Percentiles rank a stretch among this genome's conserved stretches.
These are phyloP conservation scores for Oligia latruncula DNA, from an alignment of 2,888 invertebrate species.

Conservation along the genomic window DNA sequence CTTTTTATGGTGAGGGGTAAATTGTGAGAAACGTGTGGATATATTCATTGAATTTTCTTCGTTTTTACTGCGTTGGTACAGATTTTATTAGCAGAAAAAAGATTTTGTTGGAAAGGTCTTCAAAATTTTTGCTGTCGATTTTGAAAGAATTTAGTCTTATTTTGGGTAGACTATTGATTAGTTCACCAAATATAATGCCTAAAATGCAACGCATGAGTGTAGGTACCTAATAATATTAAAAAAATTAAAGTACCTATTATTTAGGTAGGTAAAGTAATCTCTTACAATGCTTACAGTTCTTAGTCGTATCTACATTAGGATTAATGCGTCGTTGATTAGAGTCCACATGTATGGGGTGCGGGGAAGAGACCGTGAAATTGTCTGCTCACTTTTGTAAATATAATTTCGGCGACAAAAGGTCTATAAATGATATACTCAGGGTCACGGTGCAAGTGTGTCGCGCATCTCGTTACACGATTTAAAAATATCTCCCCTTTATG, in stretches of 20 bases:
- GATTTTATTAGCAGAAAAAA: background rate
- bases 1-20: constrained; percentile 84
- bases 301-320: constrained; percentile 75
- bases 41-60: constrained; percentile 14
- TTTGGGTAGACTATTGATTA: background rate
- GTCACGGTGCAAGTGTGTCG: constrained; percentile 84
- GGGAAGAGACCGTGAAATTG: constrained; percentile 90
- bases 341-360: constrained; percentile 85
- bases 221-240: background rate
- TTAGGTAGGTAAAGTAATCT: background rate
- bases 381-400: constrained; percentile 91
- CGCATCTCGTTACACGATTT: constrained; percentile 83
- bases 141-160: background rate
- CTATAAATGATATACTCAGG: constrained; percentile 89
- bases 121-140: background rate
- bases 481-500: constrained; percentile 74
- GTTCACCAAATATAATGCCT: background rate
- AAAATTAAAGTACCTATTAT: background rate
- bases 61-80: background rate
- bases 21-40: constrained; percentile 75
- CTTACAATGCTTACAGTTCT: background rate
- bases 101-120: background rate
- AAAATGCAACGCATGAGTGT: background rate
- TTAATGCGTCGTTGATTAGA: constrained; percentile 84
- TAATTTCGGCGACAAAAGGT: constrained; percentile 90